phyloP scores from a whole-genome alignment of 1,140 invertebrate genomes.

The Brachionus calyciflorus region DNA sequence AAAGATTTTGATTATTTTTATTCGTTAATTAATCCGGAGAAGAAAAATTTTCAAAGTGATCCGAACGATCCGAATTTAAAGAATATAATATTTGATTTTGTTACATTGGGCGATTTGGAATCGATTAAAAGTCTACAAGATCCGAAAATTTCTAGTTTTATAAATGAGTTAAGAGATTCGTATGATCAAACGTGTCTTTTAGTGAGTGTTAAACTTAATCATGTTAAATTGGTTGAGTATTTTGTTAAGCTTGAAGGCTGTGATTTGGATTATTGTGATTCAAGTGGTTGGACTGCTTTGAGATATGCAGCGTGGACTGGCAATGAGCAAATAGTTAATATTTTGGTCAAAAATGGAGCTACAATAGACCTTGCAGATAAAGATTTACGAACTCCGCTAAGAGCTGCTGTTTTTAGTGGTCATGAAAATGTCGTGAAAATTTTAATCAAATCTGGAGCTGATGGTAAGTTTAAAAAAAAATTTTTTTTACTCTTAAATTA shows the following conservation, averaged over 20 bases:
- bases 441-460: conserved; percentile 76
- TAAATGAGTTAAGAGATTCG: neutral
- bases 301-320: conserved; percentile 77
- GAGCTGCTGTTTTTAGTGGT: conserved; percentile 85
- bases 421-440: conserved; percentile 83
- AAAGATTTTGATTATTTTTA: neutral
- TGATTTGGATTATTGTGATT: conserved; percentile 57
- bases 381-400: conserved; percentile 79
- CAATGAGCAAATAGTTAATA: conserved; percentile 63
- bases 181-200: neutral
- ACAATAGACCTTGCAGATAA: conserved; percentile 67
- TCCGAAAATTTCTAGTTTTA: neutral
- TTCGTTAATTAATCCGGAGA: neutral
- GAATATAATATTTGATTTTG: too few species aligned
- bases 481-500: too few species aligned
- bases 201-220: neutral
- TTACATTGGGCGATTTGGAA: neutral
- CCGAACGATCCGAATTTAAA: too few species aligned
- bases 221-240: neutral
- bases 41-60: neutral
- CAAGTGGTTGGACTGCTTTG: conserved; percentile 63
- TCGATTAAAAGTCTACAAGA: neutral
- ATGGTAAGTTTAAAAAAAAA: conserved; percentile 57
- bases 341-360: conserved; percentile 74
- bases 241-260: neutral